Evolutionary conservation across 2,113 vertebrate species (phyloP), one percentile per base, ranked within the genome.

Genomic region (Istiophorus platypterus): DNA sequence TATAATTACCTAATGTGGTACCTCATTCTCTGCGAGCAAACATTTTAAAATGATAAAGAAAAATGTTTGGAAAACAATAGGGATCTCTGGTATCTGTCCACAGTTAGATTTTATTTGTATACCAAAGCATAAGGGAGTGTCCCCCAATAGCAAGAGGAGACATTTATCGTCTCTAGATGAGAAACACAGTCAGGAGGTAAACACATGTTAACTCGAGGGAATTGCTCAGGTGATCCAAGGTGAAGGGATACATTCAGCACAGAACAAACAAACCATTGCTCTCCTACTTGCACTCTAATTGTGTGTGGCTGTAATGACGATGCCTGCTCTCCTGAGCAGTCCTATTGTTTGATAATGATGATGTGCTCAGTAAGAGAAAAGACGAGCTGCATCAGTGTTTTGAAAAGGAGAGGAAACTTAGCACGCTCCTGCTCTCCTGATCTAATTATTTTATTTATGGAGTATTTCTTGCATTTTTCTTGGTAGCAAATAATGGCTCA

Each of bases 221-320:
- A 85, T 79, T 62, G 81, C 81, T 85, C 65, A 84, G 13, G 73
- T 72, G 77, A 88, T 88, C 70, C 41, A 68, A 92, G 86, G 91
- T 93, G 92, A 93, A 83, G 84, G 87, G 90, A 91, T 93, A 91
- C 82, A 73, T 93, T 95, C 93, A 95, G 92, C 93, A 93, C 94
- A 94, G 94, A 95, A 95, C 94, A 95, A 95, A 94, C 92, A 95
- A 95, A 93, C 91, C 94, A 93, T 95, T 93, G 93, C 93, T 87
- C 90, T 89, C 88, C 88, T 89, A 88, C 92, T 92, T 94, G 93
- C 93, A 95, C 93, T 94, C 88, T 92, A 94, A 93, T 93, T 94
- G 91, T 93, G 84, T 92, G 89, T 93, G 93, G 93, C 92, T 95
- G 87, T 93, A 93, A 95, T 94, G 92, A 91, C 91, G 89, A 95